These are phyloP conservation scores for Ctenomys sociabilis DNA, from an alignment of 2,113 vertebrate genomes.

Conservation along the genomic window DNA sequence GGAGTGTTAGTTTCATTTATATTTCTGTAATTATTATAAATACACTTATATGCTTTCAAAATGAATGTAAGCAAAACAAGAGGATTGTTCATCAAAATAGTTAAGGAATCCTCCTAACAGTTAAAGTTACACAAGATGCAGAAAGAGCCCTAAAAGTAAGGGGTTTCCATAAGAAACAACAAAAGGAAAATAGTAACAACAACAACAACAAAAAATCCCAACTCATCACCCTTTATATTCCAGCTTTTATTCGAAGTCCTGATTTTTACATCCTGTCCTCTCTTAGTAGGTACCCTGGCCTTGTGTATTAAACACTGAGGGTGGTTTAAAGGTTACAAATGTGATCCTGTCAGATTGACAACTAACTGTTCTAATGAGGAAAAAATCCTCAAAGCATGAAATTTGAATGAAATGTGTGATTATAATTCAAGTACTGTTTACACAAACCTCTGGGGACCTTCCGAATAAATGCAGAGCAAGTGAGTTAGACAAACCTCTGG, in stretches of 20 bases:
- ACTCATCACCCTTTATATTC: conserved; percentile 4
- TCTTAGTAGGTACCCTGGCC: conserved; percentile 50
- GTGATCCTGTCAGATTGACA: conserved; percentile 88
- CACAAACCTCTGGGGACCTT: conserved; percentile 86
- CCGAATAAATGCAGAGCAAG: conserved; percentile 84
- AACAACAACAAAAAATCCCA: not conserved
- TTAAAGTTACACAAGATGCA: conserved; percentile 51
- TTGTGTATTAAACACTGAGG: conserved; percentile 74
- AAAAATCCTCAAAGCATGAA: conserved; percentile 91
- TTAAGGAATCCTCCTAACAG: conserved; percentile 45
- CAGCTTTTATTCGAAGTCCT: not conserved
- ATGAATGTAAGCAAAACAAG: not conserved
- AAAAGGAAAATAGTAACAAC: conserved; percentile 15
- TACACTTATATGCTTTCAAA: not conserved
- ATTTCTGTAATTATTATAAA: not conserved
- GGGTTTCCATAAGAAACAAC: conserved; percentile 29
- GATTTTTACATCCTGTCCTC: conserved; percentile 62
- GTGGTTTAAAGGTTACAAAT: conserved; percentile 85
- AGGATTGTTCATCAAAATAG: conserved; percentile 42
- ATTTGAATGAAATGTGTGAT: conserved; percentile 93
- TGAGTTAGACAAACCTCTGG: conserved; percentile 85
- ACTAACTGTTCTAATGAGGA: conserved; percentile 90
- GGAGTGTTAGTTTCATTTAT: not conserved
- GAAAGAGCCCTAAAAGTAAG: not conserved
- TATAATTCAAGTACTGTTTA: conserved; percentile 92